A percentile compares a stretch with the other conserved stretches of the same genome.
Conservation (phyloP, 2,113 vertebrate genomes). For the Micronycteris hirsuta region DNA sequence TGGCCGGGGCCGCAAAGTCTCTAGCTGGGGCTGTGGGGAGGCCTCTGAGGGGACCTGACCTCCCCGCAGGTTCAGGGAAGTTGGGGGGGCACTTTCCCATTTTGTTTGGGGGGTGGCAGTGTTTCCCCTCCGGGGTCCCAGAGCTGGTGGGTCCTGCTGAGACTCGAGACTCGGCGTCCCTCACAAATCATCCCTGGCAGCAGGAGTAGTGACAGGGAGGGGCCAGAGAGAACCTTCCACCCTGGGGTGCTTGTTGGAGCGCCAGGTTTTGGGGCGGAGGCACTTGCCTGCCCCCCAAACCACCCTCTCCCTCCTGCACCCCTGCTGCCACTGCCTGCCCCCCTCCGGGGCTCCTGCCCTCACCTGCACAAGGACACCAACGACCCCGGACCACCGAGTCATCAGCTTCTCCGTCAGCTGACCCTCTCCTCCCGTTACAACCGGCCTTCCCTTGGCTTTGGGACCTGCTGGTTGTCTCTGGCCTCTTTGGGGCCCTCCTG, state of each 20-base stretch:
- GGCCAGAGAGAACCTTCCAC: accelerated
- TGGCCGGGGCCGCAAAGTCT: neutral
- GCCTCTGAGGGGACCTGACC: accelerated
- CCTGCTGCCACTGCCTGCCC: neutral
- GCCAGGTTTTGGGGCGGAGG: accelerated
- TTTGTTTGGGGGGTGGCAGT: accelerated
- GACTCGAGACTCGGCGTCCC: neutral
- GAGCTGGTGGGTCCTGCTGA: neutral
- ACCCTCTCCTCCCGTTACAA: too few relatives aligned
- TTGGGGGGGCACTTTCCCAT: accelerated
- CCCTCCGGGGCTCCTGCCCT: neutral
- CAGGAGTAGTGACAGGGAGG: accelerated
- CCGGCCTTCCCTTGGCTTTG: neutral
- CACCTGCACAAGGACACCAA: accelerated
- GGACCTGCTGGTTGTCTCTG: accelerated
- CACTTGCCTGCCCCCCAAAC: neutral
- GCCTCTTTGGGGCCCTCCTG: neutral
- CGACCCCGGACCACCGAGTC: neutral
- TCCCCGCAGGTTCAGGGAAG: accelerated
- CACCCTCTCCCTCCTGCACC: too few relatives aligned
- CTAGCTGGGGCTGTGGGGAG: neutral
- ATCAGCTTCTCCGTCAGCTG: neutral
- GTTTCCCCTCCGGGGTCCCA: accelerated
- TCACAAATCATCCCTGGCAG: neutral
- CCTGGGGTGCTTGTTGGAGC: neutral